Conservation (phyloP, 2,888 invertebrate species). For the Ommatoiulus sabulosus region DNA sequence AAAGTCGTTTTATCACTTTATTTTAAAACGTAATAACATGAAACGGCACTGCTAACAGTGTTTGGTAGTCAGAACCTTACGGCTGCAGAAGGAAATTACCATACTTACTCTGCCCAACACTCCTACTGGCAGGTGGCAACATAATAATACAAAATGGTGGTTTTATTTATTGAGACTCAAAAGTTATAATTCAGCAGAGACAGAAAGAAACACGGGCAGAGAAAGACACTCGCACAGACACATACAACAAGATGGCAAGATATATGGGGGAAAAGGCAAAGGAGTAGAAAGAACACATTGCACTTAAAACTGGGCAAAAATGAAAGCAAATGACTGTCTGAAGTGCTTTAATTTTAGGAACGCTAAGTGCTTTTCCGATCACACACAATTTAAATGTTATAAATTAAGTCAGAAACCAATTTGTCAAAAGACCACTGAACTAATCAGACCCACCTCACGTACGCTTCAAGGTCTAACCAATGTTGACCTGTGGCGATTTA, state of each 20-base stretch:
- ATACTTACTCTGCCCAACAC: constrained; percentile 58
- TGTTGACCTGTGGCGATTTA: no score
- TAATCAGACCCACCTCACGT: no score
- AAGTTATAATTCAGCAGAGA: constrained; percentile 45
- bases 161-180: constrained; percentile 56
- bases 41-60: constrained; percentile 43
- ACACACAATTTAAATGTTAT: no score
- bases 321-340: no score
- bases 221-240: constrained; percentile 37
- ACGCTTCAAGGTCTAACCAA: no score
- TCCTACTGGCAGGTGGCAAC: constrained; percentile 58
- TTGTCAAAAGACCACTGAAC: no score
- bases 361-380: no score
- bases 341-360: no score
- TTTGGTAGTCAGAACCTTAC: constrained; percentile 49
- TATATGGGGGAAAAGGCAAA: not conserved
- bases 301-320: no score
- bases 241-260: not conserved
- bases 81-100: constrained; percentile 54
- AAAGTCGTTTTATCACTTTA: not conserved
- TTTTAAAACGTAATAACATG: constrained; percentile 6
- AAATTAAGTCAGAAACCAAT: no score
- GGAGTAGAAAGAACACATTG: not conserved
- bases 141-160: constrained; percentile 58
- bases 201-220: constrained; percentile 47